A percentile compares a stretch with the other conserved stretches of the same genome.
These are phyloP conservation scores for Hippocampus barbouri DNA, from an alignment of 2,113 vertebrate species.

Conservation along the genomic window DNA sequence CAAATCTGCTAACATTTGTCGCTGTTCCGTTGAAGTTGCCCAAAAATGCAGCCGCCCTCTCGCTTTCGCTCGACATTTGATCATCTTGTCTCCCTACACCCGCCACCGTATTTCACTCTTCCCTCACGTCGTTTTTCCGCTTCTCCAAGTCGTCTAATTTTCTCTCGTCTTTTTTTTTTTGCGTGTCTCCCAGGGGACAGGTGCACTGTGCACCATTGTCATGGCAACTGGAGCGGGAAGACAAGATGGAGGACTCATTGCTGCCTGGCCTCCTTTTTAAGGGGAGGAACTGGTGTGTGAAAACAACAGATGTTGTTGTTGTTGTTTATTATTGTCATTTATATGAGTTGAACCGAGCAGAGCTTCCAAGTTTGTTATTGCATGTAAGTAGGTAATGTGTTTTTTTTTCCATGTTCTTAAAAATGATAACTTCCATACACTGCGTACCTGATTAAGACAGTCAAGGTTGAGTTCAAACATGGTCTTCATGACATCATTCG, in stretches of 20 bases:
- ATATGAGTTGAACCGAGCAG: neutral
- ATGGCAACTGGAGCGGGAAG: conserved; percentile 65
- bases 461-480: no score
- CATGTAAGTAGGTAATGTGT: neutral
- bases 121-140: conserved; percentile 13
- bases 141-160: conserved; percentile 35
- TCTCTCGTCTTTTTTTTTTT: conserved; percentile 37
- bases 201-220: conserved; percentile 59
- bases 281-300: conserved; percentile 18
- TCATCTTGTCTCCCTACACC: neutral
- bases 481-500: neutral
- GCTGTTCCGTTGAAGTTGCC: conserved; percentile 13
- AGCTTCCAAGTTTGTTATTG: neutral
- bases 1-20: conserved; percentile 32
- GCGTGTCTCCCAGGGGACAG: conserved; percentile 52
- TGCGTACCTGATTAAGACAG: no score
- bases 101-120: conserved; percentile 20
- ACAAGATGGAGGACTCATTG: conserved; percentile 59
- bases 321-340: conserved; percentile 1
- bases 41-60: neutral
- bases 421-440: neutral
- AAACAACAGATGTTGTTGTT: conserved; percentile 34
- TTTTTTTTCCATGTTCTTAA: neutral
- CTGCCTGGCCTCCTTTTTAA: conserved; percentile 50
- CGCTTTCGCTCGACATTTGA: conserved; percentile 4